Evolutionary conservation across 2,888 invertebrate species (phyloP), one percentile per base, ranked within the genome.

Genomic region (Andrena minutula): DNA sequence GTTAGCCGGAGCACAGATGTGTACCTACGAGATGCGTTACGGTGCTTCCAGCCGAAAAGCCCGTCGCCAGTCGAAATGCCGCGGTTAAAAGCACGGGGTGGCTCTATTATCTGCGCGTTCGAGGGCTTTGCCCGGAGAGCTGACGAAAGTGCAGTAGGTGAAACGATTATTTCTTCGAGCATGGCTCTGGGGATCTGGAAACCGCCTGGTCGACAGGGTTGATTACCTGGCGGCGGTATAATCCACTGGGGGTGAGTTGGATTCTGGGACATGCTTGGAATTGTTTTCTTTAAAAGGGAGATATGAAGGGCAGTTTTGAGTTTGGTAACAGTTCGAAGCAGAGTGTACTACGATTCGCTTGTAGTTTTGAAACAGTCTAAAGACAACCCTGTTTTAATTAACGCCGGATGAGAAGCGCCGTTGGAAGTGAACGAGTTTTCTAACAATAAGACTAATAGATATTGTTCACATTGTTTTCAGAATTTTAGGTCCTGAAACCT

Each of bases 141-240:
- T 7, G 12, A 12, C 28, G 60, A 63, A 63, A 35, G 35, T 12
- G 30, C 30, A 63, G 58, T 47, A 16, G 64, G 10, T 12, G 23
- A 23, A 47, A 64, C 70, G 7, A 20, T 6, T 30, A 32, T 63
- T 35, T 63, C 61, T n/a, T 16, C 23, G 35, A 30, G 28, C 65
- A 26, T 41, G 65, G 30, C 69, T 69, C 56, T n/a, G 35, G 69
- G 56, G 58, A 58, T 58, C n/a, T 5, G 23, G 16, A 26, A 56
- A 41, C 10, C 26, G 69, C n/a, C 65, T 61, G 23, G 61, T 41
- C 26, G 69, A 69, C 69, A 41, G 56, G 23, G 56, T n/a, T 58
- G 58, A 69, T 68, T 56, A 53, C 41, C 41, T 23, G 26, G 56
- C 16, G 12, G 41, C 20, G 12, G 41, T 41, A 26, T 63, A 56